Conservation (phyloP, 92 coral and sea anemone genomes). For the Porites divaricata region DNA sequence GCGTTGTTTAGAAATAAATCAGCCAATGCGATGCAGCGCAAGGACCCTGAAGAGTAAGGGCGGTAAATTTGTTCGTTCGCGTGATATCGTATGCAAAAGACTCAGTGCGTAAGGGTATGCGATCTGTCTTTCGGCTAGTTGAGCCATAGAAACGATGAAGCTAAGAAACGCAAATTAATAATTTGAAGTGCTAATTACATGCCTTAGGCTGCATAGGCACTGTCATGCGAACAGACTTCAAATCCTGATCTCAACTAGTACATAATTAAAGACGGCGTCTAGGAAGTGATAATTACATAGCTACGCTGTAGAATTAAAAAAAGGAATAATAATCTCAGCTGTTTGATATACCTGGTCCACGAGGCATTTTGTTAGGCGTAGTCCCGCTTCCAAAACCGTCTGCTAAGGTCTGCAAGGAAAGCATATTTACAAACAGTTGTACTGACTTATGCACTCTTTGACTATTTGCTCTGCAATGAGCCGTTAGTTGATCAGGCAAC, state of each 20-base stretch:
- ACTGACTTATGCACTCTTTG: background rate
- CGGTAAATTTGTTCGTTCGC: conserved; percentile 1
- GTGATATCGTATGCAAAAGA: conserved; percentile 4
- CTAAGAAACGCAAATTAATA: conserved; percentile 19
- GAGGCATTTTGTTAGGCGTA: conserved; percentile 52
- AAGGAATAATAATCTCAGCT: conserved; percentile 17
- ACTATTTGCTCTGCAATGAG: conserved; percentile 27
- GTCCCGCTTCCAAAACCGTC: conserved; percentile 7
- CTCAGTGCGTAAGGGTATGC: background rate
- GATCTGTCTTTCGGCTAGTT: background rate
- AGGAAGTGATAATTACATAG: conserved; percentile 42
- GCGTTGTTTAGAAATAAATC: background rate
- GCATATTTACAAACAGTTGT: conserved; percentile 4
- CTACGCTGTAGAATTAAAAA: conserved; percentile 15
- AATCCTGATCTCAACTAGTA: conserved; percentile 2
- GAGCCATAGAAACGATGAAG: conserved; percentile 23
- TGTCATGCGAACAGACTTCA: conserved; percentile 44
- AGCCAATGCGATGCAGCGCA: background rate
- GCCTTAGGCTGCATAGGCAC: conserved; percentile 29
- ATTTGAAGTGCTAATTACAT: conserved; percentile 28
- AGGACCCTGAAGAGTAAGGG: background rate
- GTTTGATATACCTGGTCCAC: conserved; percentile 58
- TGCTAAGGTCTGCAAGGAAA: conserved; percentile 34
- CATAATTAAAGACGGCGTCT: conserved; percentile 35
- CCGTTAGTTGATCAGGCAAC: background rate